Evolutionary conservation across 2,797 vertebrate species (phyloP), one percentile per base, ranked within the genome.

Genomic region (Orientallactaga sibirica): DNA sequence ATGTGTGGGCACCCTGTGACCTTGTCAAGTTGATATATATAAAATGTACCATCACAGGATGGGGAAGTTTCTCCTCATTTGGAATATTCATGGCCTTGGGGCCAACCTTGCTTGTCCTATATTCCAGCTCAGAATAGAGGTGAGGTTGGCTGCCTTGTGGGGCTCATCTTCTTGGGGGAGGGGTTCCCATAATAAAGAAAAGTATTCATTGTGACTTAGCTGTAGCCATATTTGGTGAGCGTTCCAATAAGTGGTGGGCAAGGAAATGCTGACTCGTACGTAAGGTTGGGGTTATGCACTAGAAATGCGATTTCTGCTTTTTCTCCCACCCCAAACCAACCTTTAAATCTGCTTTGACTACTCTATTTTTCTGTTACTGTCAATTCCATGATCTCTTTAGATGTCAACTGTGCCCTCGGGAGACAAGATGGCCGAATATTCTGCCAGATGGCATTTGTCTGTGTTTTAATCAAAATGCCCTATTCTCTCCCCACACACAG

Each of bases 381-480:
- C 94, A 78, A 29, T 6, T 37, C 19, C 9, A n/a, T 58, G 61
- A 68, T 93, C 91, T 95, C 71, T 68, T 78, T 70, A 83, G 95
- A 96, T 96, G 96, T 95, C 94, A 94, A 67, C 55, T 2, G 87
- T 96, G 90, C 92, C 96, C 95, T 91, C 52, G 37, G 96, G 95
- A 91, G 81, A 86, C 43, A 79, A 86, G 89, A 88, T 48, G 68
- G 75, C 85, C 37, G 79, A 48, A 55, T 1, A 41, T 33, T 5
- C 55, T 68, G 94, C 94, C 95, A 96, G 96, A 96, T 96, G 96
- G 95, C 93, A 71, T 73, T 90, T 76, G 77, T 90, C 81, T 96
- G 88, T 85, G 73, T 86, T 97, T 94, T 88, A 86, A 96, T 96
- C 41, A 75, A 77, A 95, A 95, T 7, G 41, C 73, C 94, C 89